Evolutionary conservation across 2,888 invertebrate genomes (phyloP).

Genomic region (Gordius sp.): DNA sequence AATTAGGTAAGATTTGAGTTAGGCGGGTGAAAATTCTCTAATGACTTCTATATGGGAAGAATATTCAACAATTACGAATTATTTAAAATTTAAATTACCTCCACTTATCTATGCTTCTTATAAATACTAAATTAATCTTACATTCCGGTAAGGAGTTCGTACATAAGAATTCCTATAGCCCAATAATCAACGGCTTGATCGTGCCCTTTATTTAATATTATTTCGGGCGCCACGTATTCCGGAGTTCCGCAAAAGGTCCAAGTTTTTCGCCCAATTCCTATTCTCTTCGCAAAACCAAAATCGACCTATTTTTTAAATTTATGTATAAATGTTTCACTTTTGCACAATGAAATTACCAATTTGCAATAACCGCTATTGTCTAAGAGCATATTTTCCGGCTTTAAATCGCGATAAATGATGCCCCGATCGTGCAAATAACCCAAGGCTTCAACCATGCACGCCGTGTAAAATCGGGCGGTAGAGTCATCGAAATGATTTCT

Average conservation of each 20-base stretch:
- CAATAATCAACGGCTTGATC: constrained; percentile 71
- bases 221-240: constrained; percentile 40
- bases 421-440: constrained; percentile 82
- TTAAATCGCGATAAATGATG: constrained; percentile 54
- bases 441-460: constrained; percentile 89
- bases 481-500: constrained; percentile 26
- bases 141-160: constrained; percentile 57
- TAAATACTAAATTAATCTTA: constrained; percentile 33
- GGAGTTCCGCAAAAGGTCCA: constrained; percentile 75
- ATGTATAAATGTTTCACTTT: neutral
- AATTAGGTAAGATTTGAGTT: too few relatives aligned
- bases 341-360: constrained; percentile 31
- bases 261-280: constrained; percentile 51
- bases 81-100: too few relatives aligned
- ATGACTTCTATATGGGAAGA: too few relatives aligned
- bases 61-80: too few relatives aligned
- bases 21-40: too few relatives aligned
- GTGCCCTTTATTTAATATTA: constrained; percentile 56
- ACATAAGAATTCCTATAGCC: constrained; percentile 64
- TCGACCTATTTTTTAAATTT: constrained; percentile 33
- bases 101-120: too few relatives aligned
- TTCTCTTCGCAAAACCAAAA: constrained; percentile 69
- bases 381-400: constrained; percentile 79
- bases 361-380: constrained; percentile 82
- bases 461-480: constrained; percentile 55